Percentiles rank a stretch among this genome's conserved stretches.
phyloP scores from a whole-genome alignment of 23 tunicate genomes.

The Ascidia mentula region DNA sequence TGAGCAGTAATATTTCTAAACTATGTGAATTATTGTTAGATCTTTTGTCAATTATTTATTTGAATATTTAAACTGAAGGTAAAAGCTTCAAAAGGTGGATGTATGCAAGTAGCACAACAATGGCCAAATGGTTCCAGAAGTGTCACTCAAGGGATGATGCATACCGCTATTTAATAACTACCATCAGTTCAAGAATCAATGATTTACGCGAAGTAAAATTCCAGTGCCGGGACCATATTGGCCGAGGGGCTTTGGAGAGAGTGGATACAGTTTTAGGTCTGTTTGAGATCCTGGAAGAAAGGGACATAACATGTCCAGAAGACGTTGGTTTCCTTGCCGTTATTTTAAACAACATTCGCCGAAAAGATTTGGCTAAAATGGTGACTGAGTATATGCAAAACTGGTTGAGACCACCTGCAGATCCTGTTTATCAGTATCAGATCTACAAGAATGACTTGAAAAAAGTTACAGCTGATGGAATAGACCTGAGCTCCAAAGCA shows the following conservation, averaged over 20 bases:
- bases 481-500: not conserved
- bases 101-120: too few species aligned
- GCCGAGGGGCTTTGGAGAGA: slow-evolving; percentile 43
- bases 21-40: too few species aligned
- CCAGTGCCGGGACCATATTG: slow-evolving; percentile 47
- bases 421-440: not conserved
- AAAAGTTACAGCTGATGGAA: not conserved
- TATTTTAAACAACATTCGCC: slow-evolving; percentile 22
- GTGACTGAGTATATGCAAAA: slow-evolving; percentile 8
- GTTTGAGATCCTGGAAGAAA: slow-evolving; percentile 38
- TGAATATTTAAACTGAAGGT: too few species aligned
- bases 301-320: slow-evolving; percentile 33
- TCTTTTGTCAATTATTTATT: too few species aligned
- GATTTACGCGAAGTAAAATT: slow-evolving; percentile 29
- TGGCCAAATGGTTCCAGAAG: not conserved
- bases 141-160: not conserved
- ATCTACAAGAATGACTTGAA: not conserved
- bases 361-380: slow-evolving; percentile 30
- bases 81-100: too few species aligned
- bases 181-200: not conserved
- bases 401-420: not conserved
- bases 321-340: slow-evolving; percentile 30
- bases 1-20: too few species aligned
- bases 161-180: not conserved
- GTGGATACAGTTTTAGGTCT: slow-evolving; percentile 18